phyloP scores from a whole-genome alignment of 1,140 invertebrate species.

The Akabosia matsudoensis region DNA sequence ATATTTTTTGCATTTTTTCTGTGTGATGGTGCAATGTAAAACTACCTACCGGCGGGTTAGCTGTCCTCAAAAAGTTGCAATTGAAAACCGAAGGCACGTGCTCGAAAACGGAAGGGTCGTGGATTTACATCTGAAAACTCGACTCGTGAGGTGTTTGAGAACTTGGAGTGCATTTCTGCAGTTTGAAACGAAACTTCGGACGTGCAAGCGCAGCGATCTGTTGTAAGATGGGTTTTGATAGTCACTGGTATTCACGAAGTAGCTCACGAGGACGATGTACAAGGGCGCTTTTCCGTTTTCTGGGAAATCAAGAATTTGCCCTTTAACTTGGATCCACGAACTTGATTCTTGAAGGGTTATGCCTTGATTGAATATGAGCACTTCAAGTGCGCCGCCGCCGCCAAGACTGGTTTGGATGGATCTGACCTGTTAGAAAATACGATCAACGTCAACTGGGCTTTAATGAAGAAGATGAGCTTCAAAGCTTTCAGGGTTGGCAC shows the following conservation, averaged over 20 bases:
- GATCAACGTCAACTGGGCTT: constrained; percentile 45
- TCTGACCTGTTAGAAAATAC: constrained; percentile 54
- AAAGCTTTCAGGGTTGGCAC: constrained; percentile 40
- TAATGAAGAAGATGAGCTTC: constrained; percentile 46
- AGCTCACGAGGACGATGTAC: constrained; percentile 65
- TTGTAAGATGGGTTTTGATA: constrained; percentile 68
- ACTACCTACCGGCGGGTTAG: no score
- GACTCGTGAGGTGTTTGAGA: constrained; percentile 26
- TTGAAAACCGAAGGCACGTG: constrained; percentile 37
- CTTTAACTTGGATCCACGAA: constrained; percentile 64
- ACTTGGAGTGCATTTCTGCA: constrained; percentile 37
- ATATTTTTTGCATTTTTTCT: no score
- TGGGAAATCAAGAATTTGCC: constrained; percentile 67
- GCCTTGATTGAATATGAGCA: constrained; percentile 65
- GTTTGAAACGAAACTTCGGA: constrained; percentile 32
- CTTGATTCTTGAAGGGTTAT: constrained; percentile 66
- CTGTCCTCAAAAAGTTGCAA: constrained; percentile 31
- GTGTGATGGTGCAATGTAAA: no score
- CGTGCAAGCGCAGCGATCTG: constrained; percentile 49
- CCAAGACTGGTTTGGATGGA: constrained; percentile 60
- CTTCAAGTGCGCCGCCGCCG: constrained; percentile 62
- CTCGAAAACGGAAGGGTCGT: constrained; percentile 38
- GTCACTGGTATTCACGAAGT: constrained; percentile 67
- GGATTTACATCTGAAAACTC: constrained; percentile 36
- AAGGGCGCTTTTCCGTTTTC: constrained; percentile 62